phyloP scores from a whole-genome alignment of 1,140 invertebrate species.

The Oryzaephilus surinamensis region DNA sequence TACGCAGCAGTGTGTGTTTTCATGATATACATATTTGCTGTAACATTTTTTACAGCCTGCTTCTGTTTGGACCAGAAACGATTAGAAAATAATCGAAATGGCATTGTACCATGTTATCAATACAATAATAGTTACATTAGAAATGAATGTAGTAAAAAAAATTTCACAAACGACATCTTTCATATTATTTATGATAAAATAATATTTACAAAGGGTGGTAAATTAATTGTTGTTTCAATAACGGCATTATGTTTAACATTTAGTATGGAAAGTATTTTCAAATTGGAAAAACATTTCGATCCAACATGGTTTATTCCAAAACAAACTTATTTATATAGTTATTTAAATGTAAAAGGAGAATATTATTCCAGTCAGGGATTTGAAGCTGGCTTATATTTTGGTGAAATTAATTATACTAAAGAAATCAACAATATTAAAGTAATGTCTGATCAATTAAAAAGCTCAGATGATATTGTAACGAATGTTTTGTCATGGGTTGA shows the following conservation, averaged over 20 bases:
- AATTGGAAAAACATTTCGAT: conserved; percentile 66
- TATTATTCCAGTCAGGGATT: conserved; percentile 56
- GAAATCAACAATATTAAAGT: conserved; percentile 51
- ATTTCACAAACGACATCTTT: conserved; percentile 41
- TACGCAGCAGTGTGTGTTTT: conserved; percentile 61
- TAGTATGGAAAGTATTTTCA: conserved; percentile 47
- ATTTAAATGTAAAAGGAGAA: conserved; percentile 39
- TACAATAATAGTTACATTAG: conserved; percentile 46
- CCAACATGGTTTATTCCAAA: conserved; percentile 66
- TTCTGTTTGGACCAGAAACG: conserved; percentile 59
- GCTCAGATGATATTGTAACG: conserved; percentile 43
- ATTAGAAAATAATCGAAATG: conserved; percentile 51
- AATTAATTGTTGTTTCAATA: conserved; percentile 50
- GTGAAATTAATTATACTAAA: conserved; percentile 51
- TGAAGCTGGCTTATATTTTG: conserved; percentile 54
- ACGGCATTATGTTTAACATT: conserved; percentile 44
- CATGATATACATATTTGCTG: conserved; percentile 61
- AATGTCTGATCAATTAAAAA: conserved; percentile 42
- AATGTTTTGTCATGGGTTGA: conserved; percentile 51
- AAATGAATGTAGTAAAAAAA: conserved; percentile 35
- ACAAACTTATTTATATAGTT: conserved; percentile 56
- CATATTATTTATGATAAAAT: conserved; percentile 47
- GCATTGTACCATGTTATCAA: conserved; percentile 53
- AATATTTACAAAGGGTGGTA: conserved; percentile 48
- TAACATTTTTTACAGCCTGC: conserved; percentile 69